Percentiles rank a stretch among this genome's conserved stretches.
Conservation (phyloP, 1,140 invertebrate genomes). For the Calephelis virginiensis region DNA sequence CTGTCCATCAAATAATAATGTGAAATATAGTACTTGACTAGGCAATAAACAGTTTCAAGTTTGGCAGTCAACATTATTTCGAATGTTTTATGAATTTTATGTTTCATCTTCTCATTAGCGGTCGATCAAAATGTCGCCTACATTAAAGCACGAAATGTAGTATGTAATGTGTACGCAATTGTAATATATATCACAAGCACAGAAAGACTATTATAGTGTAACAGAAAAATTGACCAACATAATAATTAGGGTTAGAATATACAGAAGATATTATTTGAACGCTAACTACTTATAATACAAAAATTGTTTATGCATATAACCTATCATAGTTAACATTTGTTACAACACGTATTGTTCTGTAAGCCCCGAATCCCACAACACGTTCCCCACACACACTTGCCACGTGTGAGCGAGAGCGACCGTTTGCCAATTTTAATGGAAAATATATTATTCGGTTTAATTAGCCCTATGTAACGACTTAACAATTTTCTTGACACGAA, state of each 20-base stretch:
- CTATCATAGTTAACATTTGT: constrained; percentile 35
- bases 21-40: too few species aligned
- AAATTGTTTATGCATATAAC: constrained; percentile 61
- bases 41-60: too few species aligned
- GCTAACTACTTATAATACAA: constrained; percentile 67
- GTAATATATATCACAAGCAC: constrained; percentile 6
- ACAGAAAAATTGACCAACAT: constrained; percentile 9
- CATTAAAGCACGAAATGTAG: not conserved
- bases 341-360: constrained; percentile 14
- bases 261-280: constrained; percentile 45
- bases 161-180: constrained; percentile 12
- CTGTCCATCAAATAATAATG: too few species aligned
- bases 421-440: too few species aligned
- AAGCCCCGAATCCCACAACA: constrained; percentile 1
- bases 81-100: too few species aligned
- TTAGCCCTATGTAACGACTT: too few species aligned
- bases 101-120: too few species aligned
- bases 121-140: too few species aligned
- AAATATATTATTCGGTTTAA: too few species aligned
- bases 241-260: constrained; percentile 20
- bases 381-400: not conserved
- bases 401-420: not conserved
- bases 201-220: constrained; percentile 4
- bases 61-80: too few species aligned
- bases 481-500: too few species aligned